Base-by-base conservation (phyloP, 2,888 invertebrate species). In the Ophraella communa region DNA sequence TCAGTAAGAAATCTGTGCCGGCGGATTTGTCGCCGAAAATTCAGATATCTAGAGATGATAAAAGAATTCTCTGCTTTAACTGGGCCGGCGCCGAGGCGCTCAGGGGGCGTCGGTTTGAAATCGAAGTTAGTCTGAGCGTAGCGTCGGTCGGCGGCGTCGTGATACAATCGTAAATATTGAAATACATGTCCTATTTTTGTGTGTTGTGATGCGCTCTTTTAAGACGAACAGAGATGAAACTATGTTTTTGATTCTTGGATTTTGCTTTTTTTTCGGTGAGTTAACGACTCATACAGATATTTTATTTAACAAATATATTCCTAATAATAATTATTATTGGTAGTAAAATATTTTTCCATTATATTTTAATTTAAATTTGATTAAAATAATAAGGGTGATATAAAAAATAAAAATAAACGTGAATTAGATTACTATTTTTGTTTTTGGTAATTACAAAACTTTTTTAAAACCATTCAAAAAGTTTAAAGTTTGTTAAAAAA, bases 61-160 rank as follows among this genome's bases (percentile, higher is more conserved):
- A 35, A 52, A 57, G 27, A 57, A 64, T 54, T 64, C 59, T 14
- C 35, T 39, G 45, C 20, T 47, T 39, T 57, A 53, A 64, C 64
- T 59, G 64, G 64, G 64, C 58, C 65, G 65, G 65, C 65, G 65
- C 65, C 62, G 54, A 57, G 65, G 53, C 62, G 65, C 61, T 58
- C 49, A 62, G 65, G 65, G 65, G 62, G 65, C 65, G 65, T 65
- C 65, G 65, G 57, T 65, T 39, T 65, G 58, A 39, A 47, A 65
- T 65, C 65, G 65, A 65, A 62, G 62, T 65, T 52, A 65, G 65
- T 65, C 53, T 58, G 47, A 52, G 24, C 57, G 62, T 20, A 58
- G 58, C 62, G 57, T 54, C 35, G 21, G 23, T 33, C 64, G 27
- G 24, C 61, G 45, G 23, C 57, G 52, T 49, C 61, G 54, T 18